Evolutionary conservation across 2,797 vertebrate species (phyloP), one percentile per base, ranked within the genome.

Genomic region (Pseudomugil gertrudae): DNA sequence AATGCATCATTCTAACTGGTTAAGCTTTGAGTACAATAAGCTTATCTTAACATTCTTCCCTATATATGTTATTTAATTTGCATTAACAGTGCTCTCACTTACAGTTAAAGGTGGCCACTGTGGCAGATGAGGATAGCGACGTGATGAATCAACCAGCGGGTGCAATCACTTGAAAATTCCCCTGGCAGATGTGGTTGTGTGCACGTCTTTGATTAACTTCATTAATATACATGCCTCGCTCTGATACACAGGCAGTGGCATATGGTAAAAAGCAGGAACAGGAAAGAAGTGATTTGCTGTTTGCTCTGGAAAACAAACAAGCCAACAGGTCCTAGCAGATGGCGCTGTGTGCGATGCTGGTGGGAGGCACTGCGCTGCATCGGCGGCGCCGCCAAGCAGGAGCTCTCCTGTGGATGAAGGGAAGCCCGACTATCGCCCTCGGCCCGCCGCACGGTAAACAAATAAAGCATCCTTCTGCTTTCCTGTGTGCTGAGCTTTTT

Each of bases 271-370:
- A 96, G 94, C 89, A 90, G 94, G 94, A 96, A 96, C 95, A 96
- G 95, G 95, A 97, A 94, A 98, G 94, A 92, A 95, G 94, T 96
- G 95, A 95, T 98, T 98, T 97, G 95, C 95, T 97, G 97, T 97
- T 98, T 96, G 96, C 94, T 95, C 94, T 94, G 93, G 95, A 98
- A 98, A 98, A 98, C 95, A 98, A 98, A 98, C 95, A 98, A 94
- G 95, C 94, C 95, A 98, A 97, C 96, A 97, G 96, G 96, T 97
- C 95, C 93, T 95, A 94, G 95, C 97, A 99, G 96, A 99, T 98
- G 97, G 96, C 87, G 92, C 93, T 86, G 92, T 78, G 83, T 78
- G 76, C 76, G 90, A 90, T 92, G 94, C 95, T 95, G 94, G 95
- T 95, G 94, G 95, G 95, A 94, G 85, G 91, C 87, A 84, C 72